Evolutionary conservation across 2,888 invertebrate species (phyloP).

Genomic region (Maniola hyperantus): DNA sequence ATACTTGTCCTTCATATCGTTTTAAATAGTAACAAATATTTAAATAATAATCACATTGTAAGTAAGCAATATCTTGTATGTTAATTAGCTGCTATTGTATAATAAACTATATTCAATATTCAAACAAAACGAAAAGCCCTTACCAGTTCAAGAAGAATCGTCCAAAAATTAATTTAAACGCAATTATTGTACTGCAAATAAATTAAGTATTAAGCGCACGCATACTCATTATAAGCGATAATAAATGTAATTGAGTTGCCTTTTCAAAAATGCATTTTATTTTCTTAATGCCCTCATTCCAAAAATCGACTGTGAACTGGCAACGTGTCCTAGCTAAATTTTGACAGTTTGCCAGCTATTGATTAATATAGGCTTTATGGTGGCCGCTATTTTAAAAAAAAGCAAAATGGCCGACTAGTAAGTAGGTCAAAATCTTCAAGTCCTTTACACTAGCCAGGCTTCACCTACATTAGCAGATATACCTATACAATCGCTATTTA

Average conservation of each 20-base stretch:
- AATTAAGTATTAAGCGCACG: conserved; percentile 48
- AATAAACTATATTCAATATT: conserved; percentile 30
- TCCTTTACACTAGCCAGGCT: no score
- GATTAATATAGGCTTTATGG: no score
- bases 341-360: no score
- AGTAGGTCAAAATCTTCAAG: no score
- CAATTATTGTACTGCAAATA: conserved; percentile 50
- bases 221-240: conserved; percentile 55
- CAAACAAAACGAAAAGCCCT: conserved; percentile 59
- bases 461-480: no score
- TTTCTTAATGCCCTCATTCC: conserved; percentile 7
- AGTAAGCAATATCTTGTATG: conserved; percentile 24
- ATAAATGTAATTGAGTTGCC: conserved; percentile 62
- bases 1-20: background rate
- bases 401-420: no score
- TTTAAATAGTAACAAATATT: conserved; percentile 6
- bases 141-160: conserved; percentile 73
- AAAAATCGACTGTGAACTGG: background rate
- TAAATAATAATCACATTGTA: conserved; percentile 19
- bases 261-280: conserved; percentile 45
- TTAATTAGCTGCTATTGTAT: conserved; percentile 28
- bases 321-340: no score
- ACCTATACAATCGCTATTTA: no score
- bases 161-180: conserved; percentile 70
- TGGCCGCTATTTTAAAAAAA: no score